Conservation (phyloP, 2,113 vertebrate species). For the Pygoscelis adeliae region DNA sequence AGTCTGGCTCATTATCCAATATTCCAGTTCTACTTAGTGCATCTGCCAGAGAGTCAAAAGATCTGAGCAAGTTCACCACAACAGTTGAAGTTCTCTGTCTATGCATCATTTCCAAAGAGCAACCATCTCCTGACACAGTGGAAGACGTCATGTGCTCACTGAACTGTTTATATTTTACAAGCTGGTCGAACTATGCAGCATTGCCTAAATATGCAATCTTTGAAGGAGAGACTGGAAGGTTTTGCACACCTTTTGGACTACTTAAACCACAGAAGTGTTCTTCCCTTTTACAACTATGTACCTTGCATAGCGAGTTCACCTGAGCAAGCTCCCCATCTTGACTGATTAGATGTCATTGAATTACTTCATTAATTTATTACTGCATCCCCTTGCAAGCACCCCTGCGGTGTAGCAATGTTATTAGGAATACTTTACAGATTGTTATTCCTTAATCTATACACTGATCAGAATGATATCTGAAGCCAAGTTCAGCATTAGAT, state of each 20-base stretch:
- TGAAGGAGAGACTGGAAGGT: background rate
- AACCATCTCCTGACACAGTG: background rate
- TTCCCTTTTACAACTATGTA: background rate
- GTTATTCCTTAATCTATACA: background rate
- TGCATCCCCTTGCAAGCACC: background rate
- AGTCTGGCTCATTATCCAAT: background rate
- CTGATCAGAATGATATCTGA: background rate
- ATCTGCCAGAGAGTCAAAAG: background rate
- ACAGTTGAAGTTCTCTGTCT: background rate
- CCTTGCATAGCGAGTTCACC: background rate
- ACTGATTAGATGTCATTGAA: background rate
- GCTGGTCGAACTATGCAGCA: background rate
- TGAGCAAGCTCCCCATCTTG: background rate
- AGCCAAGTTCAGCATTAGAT: background rate
- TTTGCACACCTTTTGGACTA: background rate
- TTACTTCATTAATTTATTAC: background rate
- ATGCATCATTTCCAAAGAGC: background rate
- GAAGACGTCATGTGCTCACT: background rate
- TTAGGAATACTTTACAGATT: background rate
- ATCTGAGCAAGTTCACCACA: background rate
- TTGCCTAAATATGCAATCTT: background rate
- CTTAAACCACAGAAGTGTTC: background rate
- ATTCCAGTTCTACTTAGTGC: background rate
- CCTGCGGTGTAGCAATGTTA: background rate
- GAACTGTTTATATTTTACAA: background rate